These are phyloP conservation scores for Ophion ellenae DNA, from an alignment of 2,888 invertebrate genomes.

Conservation along the genomic window DNA sequence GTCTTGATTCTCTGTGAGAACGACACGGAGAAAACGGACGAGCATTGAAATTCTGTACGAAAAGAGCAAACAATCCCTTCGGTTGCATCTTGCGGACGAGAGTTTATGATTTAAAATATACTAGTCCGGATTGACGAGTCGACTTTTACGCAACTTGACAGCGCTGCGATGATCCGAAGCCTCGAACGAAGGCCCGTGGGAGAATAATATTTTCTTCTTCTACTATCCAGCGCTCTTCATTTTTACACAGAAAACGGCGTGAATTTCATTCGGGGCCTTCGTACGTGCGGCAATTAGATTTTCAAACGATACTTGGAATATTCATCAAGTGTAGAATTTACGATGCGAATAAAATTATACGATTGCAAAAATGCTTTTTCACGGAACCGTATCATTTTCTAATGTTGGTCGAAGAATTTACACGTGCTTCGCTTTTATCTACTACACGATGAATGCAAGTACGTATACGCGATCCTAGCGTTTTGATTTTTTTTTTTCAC, in stretches of 20 bases:
- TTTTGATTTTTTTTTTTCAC: not conserved
- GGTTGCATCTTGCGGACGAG: conserved; percentile 10
- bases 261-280: no score
- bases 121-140: conserved; percentile 20
- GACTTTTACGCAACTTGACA: not conserved
- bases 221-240: not conserved
- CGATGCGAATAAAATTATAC: not conserved
- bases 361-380: not conserved
- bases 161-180: not conserved
- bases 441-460: conserved; percentile 36
- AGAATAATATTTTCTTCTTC: not conserved
- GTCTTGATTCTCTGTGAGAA: conserved; percentile 22
- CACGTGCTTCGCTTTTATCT: not conserved
- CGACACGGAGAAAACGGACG: conserved; percentile 12
- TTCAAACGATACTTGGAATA: not conserved
- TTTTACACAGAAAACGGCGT: no score
- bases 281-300: not conserved
- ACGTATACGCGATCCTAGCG: conserved; percentile 34
- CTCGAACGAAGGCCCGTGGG: not conserved
- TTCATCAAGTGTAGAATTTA: no score
- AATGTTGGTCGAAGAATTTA: not conserved
- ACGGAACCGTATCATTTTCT: not conserved
- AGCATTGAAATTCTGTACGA: conserved; percentile 6
- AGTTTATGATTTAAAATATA: conserved; percentile 37
- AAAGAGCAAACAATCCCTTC: conserved; percentile 28